These are phyloP conservation scores for Pandemis cinnamomeana DNA, from an alignment of 2,888 invertebrate species.

Conservation along the genomic window DNA sequence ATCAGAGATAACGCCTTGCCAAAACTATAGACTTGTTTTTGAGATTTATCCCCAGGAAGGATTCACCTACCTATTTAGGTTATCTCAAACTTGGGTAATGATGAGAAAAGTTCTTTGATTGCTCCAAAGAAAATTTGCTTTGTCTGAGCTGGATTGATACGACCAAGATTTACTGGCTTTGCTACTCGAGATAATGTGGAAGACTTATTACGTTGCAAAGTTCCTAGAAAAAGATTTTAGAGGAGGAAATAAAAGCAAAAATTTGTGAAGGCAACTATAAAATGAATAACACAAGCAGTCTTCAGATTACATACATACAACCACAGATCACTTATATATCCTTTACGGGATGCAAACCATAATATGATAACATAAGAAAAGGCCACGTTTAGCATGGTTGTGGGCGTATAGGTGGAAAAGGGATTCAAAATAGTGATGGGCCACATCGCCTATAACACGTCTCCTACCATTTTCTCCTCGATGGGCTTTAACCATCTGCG, in stretches of 20 bases:
- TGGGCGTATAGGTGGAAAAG: no score
- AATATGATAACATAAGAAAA: no score
- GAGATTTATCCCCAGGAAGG: constrained; percentile 12
- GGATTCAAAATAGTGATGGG: no score
- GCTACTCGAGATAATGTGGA: background rate
- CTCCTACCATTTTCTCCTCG: no score
- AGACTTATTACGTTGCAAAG: background rate
- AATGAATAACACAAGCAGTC: no score
- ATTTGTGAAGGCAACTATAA: no score
- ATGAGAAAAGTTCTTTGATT: constrained; percentile 29
- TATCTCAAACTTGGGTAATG: constrained; percentile 26
- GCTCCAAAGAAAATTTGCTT: constrained; percentile 19
- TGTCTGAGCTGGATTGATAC: background rate
- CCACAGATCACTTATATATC: no score
- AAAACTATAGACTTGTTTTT: constrained; percentile 20
- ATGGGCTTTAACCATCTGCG: no score
- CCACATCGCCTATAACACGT: no score
- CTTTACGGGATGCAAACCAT: no score
- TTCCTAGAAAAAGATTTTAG: background rate
- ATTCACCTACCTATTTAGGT: background rate
- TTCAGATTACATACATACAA: no score
- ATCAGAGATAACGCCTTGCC: background rate
- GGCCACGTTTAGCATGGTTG: no score
- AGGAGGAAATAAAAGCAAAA: background rate
- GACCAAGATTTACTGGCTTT: background rate